Percentiles rank a stretch among this genome's conserved stretches.
phyloP scores from a whole-genome alignment of 2,113 vertebrate species.

The Beaufortia kweichowensis region DNA sequence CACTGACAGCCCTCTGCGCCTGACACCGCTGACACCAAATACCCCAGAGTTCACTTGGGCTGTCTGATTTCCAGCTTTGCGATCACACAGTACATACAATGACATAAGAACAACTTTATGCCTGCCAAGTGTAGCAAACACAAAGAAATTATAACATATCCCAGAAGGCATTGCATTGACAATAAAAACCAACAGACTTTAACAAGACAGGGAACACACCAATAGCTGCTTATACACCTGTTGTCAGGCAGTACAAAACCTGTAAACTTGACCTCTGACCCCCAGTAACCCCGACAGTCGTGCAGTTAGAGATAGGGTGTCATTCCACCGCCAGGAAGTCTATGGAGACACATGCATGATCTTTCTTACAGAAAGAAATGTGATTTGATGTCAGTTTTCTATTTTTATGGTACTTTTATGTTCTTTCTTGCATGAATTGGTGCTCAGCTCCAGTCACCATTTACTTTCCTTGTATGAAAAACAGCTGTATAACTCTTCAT shows the following conservation, averaged over 20 bases:
- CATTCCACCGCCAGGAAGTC: background rate
- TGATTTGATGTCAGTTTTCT: no score
- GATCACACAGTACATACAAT: conserved; percentile 6
- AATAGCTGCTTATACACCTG: conserved; percentile 22
- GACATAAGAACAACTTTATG: conserved; percentile 5
- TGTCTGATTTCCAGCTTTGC: conserved; percentile 4
- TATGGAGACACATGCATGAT: background rate
- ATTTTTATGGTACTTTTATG: background rate
- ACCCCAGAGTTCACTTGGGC: conserved; percentile 14
- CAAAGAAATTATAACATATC: background rate
- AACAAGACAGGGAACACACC: background rate
- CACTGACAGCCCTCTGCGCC: conserved; percentile 41
- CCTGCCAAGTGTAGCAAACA: background rate
- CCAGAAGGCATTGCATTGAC: background rate
- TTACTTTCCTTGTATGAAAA: no score
- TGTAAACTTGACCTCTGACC: conserved; percentile 18
- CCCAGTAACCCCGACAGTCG: background rate
- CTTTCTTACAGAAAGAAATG: background rate
- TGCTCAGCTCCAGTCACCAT: no score
- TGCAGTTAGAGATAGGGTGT: background rate
- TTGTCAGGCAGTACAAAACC: no score
- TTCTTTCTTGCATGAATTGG: no score
- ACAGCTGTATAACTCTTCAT: no score
- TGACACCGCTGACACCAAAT: conserved; percentile 39
- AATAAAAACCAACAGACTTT: background rate